A percentile compares a stretch with the other conserved stretches of the same genome.
Conservation (phyloP, 2,888 invertebrate genomes). For the Lochmaea crataegi region DNA sequence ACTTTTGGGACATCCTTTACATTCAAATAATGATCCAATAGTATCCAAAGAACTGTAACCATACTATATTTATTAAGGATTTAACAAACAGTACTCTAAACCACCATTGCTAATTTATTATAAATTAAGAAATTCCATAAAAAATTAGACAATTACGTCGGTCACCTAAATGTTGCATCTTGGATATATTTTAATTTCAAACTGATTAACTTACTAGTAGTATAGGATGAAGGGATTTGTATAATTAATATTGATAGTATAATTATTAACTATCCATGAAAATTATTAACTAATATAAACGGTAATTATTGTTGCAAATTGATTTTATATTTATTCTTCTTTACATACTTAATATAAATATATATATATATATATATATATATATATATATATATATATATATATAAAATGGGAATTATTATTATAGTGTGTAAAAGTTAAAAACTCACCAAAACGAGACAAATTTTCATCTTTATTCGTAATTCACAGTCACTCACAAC, state of each 20-base stretch:
- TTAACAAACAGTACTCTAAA: not conserved
- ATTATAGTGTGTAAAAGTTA: not conserved
- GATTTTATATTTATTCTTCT: no score
- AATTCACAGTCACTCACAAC: slow-evolving; percentile 22
- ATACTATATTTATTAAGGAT: not conserved
- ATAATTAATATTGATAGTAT: not conserved
- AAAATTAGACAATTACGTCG: not conserved
- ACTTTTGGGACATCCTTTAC: not conserved
- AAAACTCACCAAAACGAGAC: slow-evolving; percentile 35
- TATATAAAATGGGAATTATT: no score
- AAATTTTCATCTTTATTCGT: slow-evolving; percentile 33
- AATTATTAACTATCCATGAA: not conserved
- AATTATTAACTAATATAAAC: not conserved
- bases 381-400: no score
- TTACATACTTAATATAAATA: no score
- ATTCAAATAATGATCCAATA: not conserved
- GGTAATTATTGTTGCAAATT: no score
- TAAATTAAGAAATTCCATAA: not conserved
- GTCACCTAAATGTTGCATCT: not conserved
- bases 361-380: no score
- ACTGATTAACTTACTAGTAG: not conserved
- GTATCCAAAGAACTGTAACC: not conserved
- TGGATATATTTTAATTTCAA: not conserved
- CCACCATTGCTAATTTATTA: not conserved
- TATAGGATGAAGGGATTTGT: not conserved